Evolutionary conservation across 2,113 vertebrate genomes (phyloP), one percentile per base, ranked within the genome.

Genomic region (Stegastes partitus): DNA sequence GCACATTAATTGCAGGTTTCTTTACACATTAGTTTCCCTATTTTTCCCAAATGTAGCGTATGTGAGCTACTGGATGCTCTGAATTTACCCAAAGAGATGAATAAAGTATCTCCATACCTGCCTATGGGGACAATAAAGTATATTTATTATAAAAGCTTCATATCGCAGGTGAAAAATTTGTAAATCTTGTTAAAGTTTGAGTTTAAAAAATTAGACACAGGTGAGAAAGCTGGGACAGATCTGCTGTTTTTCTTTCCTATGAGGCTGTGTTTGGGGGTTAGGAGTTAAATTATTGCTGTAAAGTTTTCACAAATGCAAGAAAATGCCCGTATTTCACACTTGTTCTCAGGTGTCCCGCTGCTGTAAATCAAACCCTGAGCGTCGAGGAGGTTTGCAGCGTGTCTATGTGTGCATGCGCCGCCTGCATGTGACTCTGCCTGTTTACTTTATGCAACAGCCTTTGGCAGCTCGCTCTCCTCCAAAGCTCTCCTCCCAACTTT

Each of bases 401-500:
- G 2, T 47, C 28, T 74, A 10, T 23, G 51, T 37, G 58, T 47
- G 11, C 23, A 15, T 77, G 70, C 37, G 22, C 53, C 50, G 54
- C 69, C 53, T 83, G 83, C 76, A 75, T 71, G 82, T 88, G 1
- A 2, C 56, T 88, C 51, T 69, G 59, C 49, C 61, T 79, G 84
- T 87, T 86, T 89, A 85, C 84, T 85, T 87, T 85, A 87, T 87
- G 72, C 75, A 88, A 77, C 77, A 88, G 82, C 68, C 74, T 56
- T 68, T 88, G 89, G 87, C 90, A 85, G 80, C 85, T 88, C 76
- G 22, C 69, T 5, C 74, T 21, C 59, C 77, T 77, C 68, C 37
- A 77, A 64, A 81, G 72, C 81, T 83, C 73, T 83, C 82, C 74
- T 90, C 86, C 84, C 77, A 81, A 87, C 87, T 93, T 89, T 91